A percentile compares a stretch with the other conserved stretches of the same genome.
phyloP scores from a whole-genome alignment of 1,140 invertebrate genomes.

The Drosophila fuyamai region DNA sequence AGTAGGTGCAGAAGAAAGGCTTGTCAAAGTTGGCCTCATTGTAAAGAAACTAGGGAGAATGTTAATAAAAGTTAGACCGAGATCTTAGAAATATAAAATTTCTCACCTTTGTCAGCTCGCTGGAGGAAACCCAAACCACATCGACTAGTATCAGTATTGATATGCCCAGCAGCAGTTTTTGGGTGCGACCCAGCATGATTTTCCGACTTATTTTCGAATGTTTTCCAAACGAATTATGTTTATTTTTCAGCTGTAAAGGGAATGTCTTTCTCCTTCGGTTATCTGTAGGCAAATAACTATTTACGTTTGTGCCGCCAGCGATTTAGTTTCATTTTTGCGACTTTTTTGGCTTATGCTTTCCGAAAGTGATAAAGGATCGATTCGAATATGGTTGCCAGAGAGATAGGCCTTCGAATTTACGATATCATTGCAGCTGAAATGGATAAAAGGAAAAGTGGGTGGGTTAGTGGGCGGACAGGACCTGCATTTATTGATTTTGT shows the following conservation, averaged over 20 bases:
- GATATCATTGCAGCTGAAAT: constrained; percentile 34
- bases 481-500: constrained; percentile 57
- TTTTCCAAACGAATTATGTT: constrained; percentile 12
- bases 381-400: constrained; percentile 1
- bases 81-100: background rate
- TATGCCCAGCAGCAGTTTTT: constrained; percentile 91
- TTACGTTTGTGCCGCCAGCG: constrained; percentile 74
- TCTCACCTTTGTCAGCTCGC: constrained; percentile 92
- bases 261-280: constrained; percentile 21
- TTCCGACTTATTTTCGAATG: background rate
- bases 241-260: constrained; percentile 7
- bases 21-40: constrained; percentile 92
- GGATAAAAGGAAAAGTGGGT: background rate
- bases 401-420: constrained; percentile 3
- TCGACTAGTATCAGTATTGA: constrained; percentile 92
- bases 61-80: constrained; percentile 11
- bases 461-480: background rate
- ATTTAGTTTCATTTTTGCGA: constrained; percentile 69
- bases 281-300: constrained; percentile 49
- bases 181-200: constrained; percentile 85
- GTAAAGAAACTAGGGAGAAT: constrained; percentile 91
- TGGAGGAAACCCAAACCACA: constrained; percentile 94
- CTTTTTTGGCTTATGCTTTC: constrained; percentile 11
- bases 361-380: constrained; percentile 24
- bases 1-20: constrained; percentile 95